Evolutionary conservation across 2,888 invertebrate species (phyloP).

Genomic region (Drosophila lutescens): DNA sequence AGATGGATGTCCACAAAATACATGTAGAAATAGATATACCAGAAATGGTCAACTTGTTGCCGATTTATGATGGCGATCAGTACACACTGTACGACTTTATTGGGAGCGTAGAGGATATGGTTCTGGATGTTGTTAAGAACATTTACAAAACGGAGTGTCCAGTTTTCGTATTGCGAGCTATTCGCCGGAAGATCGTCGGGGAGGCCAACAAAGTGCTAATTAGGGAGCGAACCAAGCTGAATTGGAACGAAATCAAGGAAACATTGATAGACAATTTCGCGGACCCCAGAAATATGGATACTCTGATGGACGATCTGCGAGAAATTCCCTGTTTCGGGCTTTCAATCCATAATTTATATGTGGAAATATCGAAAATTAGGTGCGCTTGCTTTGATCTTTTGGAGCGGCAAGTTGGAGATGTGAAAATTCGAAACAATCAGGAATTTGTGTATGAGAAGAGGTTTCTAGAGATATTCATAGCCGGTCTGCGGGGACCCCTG

Average conservation of each 20-base stretch:
- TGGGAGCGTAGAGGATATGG: background rate
- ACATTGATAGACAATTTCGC: background rate
- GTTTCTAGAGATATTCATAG: background rate
- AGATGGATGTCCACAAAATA: background rate
- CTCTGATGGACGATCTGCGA: background rate
- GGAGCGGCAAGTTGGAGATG: background rate
- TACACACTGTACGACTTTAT: background rate
- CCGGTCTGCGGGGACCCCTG: background rate
- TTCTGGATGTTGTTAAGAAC: background rate
- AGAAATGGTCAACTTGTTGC: background rate
- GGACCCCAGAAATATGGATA: background rate
- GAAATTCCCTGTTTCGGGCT: background rate
- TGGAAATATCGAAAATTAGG: background rate
- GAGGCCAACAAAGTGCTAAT: constrained; percentile 2
- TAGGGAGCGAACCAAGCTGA: background rate
- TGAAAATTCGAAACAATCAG: background rate
- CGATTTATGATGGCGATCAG: background rate
- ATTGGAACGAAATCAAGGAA: background rate
- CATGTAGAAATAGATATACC: background rate
- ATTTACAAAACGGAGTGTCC: background rate
- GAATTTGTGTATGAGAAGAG: background rate
- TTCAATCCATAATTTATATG: background rate
- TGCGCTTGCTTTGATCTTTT: background rate
- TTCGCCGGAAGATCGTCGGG: background rate
- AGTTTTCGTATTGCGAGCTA: constrained; percentile 1